Evolutionary conservation across 2,113 vertebrate genomes (phyloP).

Genomic region (Erythrolamprus reginae): DNA sequence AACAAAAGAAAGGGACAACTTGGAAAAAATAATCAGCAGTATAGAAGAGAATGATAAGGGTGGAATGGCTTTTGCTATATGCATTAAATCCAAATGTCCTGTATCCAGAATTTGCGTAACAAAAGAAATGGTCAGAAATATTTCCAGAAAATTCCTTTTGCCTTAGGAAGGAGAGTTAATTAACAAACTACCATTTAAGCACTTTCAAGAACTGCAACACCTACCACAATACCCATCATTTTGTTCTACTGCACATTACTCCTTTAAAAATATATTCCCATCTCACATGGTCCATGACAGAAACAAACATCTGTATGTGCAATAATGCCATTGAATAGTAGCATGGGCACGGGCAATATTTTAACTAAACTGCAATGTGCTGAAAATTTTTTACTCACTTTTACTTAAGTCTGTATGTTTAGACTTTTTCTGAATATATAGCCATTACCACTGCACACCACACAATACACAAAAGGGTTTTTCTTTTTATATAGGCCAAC

Average conservation of each 20-base stretch:
- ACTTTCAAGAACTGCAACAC: slow-evolving; percentile 43
- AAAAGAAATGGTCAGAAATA: neutral
- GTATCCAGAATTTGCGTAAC: neutral
- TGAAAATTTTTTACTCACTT: neutral
- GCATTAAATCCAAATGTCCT: neutral
- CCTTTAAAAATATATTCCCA: slow-evolving; percentile 36
- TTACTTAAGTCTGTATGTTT: neutral
- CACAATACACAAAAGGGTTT: neutral
- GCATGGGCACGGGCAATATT: slow-evolving; percentile 70
- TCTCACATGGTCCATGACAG: slow-evolving; percentile 22
- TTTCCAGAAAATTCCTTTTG: neutral
- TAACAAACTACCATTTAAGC: slow-evolving; percentile 18
- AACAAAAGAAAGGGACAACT: neutral
- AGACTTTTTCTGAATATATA: neutral
- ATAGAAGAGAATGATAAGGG: neutral
- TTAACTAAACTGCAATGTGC: slow-evolving; percentile 25
- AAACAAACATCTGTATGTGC: slow-evolving; percentile 42
- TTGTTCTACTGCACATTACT: slow-evolving; percentile 7
- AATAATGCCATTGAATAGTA: slow-evolving; percentile 36
- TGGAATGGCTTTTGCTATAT: neutral
- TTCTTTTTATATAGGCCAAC: neutral
- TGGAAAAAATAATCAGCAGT: neutral
- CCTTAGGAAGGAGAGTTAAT: neutral
- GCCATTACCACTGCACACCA: neutral
- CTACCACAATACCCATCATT: neutral